phyloP scores from a whole-genome alignment of 2,113 vertebrate species.

The Gopherus evgoodei region DNA sequence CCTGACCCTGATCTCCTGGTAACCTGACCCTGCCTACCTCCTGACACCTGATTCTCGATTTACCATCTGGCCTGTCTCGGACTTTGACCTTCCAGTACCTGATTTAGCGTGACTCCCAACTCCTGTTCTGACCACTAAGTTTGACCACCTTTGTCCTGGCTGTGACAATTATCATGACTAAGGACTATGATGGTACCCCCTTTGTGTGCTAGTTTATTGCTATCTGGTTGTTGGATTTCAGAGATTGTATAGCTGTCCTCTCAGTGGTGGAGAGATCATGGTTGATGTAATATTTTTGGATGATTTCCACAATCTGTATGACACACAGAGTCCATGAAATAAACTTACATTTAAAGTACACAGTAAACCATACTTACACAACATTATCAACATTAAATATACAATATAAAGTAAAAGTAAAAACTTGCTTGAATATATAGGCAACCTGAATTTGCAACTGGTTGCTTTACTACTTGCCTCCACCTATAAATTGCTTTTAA shows the following conservation, averaged over 20 bases:
- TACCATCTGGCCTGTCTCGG: neutral
- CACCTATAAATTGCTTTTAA: neutral
- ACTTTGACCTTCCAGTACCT: neutral
- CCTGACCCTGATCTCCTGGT: too few relatives aligned
- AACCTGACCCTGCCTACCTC: neutral
- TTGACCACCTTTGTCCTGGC: neutral
- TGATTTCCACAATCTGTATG: too few relatives aligned
- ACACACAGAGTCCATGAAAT: neutral
- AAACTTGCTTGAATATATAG: neutral
- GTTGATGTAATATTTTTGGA: too few relatives aligned
- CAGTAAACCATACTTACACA: neutral
- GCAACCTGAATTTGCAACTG: neutral
- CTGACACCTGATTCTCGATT: neutral
- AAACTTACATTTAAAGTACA: neutral
- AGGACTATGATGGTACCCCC: too few relatives aligned
- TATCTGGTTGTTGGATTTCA: too few relatives aligned
- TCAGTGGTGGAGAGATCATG: too few relatives aligned
- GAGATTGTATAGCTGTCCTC: too few relatives aligned
- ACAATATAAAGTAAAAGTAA: neutral
- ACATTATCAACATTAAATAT: neutral
- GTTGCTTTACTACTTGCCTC: neutral
- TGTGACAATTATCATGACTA: neutral
- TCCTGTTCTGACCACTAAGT: neutral
- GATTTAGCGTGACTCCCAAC: neutral
- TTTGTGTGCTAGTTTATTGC: too few relatives aligned